These are phyloP conservation scores for Macaria notata DNA, from an alignment of 2,888 invertebrate species.

Conservation along the genomic window DNA sequence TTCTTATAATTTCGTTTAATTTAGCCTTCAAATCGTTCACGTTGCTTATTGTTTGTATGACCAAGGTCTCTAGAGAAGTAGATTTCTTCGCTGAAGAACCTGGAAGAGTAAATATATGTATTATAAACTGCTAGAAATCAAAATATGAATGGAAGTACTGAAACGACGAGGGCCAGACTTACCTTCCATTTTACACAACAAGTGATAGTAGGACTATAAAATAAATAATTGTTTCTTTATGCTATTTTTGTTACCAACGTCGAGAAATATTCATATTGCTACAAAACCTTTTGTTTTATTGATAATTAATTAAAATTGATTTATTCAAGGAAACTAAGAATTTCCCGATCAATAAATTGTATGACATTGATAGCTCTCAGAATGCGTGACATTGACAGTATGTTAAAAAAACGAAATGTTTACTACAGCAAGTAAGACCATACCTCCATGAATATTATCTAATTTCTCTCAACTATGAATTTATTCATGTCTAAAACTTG, in stretches of 20 bases:
- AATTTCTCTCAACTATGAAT: too few species aligned
- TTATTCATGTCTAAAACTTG: too few species aligned
- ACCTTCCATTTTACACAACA: conserved; percentile 46
- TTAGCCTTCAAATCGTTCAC: conserved; percentile 67
- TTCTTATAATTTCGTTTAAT: conserved; percentile 69
- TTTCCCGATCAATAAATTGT: conserved; percentile 2
- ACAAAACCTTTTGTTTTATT: background rate
- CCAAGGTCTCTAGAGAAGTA: conserved; percentile 63
- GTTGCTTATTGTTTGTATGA: conserved; percentile 68
- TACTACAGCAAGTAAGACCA: too few species aligned
- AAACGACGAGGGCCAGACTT: conserved; percentile 19
- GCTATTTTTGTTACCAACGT: background rate
- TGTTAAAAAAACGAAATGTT: too few species aligned
- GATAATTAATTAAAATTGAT: background rate
- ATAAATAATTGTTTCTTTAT: too few species aligned
- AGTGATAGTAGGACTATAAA: too few species aligned
- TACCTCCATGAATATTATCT: too few species aligned
- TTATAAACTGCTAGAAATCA: background rate
- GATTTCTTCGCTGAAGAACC: conserved; percentile 67
- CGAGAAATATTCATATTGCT: background rate
- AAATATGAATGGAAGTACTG: background rate
- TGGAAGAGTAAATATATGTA: conserved; percentile 35
- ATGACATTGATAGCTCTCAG: background rate
- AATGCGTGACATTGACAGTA: background rate
- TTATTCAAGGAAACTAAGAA: background rate